These are phyloP conservation scores for Cyanoramphus novaezelandiae DNA, from an alignment of 2,113 vertebrate genomes.

Conservation along the genomic window DNA sequence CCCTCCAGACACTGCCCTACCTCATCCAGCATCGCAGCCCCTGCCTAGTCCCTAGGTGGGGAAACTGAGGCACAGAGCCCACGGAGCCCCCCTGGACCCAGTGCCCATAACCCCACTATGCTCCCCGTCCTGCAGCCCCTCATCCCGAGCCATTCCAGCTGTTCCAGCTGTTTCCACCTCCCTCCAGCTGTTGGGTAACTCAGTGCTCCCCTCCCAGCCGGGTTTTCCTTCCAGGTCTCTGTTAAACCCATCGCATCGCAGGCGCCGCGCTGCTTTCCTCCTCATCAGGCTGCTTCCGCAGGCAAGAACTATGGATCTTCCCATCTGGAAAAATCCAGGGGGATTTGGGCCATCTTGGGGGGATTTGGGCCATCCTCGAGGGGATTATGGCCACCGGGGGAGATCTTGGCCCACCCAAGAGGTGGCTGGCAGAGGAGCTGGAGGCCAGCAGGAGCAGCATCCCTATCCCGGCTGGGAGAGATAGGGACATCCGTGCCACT, in stretches of 20 bases:
- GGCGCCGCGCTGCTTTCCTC: neutral
- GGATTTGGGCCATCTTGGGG: neutral
- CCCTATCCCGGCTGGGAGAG: neutral
- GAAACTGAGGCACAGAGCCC: neutral
- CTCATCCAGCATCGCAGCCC: neutral
- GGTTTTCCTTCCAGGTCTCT: slow-evolving; percentile 40
- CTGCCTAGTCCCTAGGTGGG: neutral
- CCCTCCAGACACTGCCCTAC: neutral
- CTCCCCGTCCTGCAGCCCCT: neutral
- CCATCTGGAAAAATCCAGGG: neutral
- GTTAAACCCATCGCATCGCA: slow-evolving; percentile 21
- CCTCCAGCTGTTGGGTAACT: neutral
- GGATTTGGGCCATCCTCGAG: neutral
- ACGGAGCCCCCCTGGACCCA: neutral
- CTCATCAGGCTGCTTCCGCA: neutral
- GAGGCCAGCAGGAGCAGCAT: neutral
- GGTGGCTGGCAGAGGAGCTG: neutral
- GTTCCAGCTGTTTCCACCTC: neutral
- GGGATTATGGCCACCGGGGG: neutral
- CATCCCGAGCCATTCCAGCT: neutral
- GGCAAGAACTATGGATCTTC: neutral
- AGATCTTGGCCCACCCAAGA: slow-evolving; percentile 28
- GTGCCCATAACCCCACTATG: rapidly evolving
- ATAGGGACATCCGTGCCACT: neutral
- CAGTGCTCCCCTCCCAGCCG: neutral